A percentile compares a stretch with the other conserved stretches of the same genome.
phyloP scores from a whole-genome alignment of 1,140 invertebrate species.

The Procambarus virginalis region DNA sequence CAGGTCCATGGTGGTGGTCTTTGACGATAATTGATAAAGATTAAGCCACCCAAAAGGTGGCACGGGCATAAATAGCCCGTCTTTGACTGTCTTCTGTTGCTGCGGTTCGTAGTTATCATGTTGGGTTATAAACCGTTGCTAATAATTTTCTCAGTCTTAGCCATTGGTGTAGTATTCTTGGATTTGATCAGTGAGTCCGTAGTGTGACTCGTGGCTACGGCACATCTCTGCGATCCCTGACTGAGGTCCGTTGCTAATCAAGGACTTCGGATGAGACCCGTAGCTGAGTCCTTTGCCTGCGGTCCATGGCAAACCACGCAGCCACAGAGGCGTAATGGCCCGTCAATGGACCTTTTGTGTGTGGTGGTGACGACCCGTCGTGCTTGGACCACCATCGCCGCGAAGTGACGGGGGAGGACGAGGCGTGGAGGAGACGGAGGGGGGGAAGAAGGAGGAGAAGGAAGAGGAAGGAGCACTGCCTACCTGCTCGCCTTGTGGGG shows the following conservation, averaged over 20 bases:
- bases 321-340: slow-evolving; percentile 41
- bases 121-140: no score
- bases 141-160: no score
- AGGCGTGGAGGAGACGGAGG: neutral
- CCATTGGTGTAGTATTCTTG: no score
- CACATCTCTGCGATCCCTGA: neutral
- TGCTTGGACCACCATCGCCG: slow-evolving; percentile 20
- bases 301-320: slow-evolving; percentile 37
- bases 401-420: slow-evolving; percentile 7
- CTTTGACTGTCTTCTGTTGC: neutral
- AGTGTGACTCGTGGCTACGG: no score
- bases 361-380: slow-evolving; percentile 42
- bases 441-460: neutral
- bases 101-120: neutral
- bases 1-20: no score
- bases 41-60: no score
- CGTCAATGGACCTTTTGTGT: slow-evolving; percentile 58
- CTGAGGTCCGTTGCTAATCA: neutral
- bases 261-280: neutral
- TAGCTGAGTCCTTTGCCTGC: neutral
- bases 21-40: no score
- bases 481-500: neutral
- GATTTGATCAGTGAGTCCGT: no score
- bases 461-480: no score
- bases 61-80: no score